Conservation (phyloP, 1,140 invertebrate genomes). For the Aphelinus certus region DNA sequence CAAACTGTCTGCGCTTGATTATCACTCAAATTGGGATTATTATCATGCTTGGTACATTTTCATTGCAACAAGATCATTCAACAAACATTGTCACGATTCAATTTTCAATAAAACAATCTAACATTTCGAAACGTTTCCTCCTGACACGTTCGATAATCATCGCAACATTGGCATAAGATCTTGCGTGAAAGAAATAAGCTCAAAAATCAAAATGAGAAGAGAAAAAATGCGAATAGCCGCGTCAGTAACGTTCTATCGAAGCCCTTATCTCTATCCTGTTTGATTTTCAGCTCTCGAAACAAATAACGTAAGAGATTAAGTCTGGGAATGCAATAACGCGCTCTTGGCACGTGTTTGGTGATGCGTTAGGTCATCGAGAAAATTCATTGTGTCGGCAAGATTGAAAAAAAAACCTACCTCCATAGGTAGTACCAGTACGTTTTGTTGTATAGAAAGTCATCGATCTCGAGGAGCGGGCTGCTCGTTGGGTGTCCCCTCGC, state of each 20-base stretch:
- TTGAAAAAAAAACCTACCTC: no score
- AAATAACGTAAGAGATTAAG: neutral
- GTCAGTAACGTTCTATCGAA: neutral
- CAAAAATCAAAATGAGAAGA: neutral
- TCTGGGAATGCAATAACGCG: slow-evolving; percentile 26
- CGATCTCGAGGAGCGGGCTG: neutral
- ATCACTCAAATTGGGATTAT: neutral
- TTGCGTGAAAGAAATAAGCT: neutral
- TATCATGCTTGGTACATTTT: slow-evolving; percentile 8
- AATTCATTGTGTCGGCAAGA: no score
- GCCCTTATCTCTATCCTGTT: neutral
- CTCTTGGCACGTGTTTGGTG: slow-evolving; percentile 62
- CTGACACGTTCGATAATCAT: no score
- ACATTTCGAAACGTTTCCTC: no score
- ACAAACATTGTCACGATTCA: no score
- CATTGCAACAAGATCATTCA: no score
- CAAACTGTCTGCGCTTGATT: neutral
- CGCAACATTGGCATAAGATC: slow-evolving; percentile 14
- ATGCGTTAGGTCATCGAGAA: slow-evolving; percentile 39
- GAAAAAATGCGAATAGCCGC: slow-evolving; percentile 9
- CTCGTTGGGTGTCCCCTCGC: neutral
- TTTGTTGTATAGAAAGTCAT: slow-evolving; percentile 16
- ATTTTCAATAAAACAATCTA: no score
- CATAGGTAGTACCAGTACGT: slow-evolving; percentile 58
- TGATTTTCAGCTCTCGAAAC: neutral